Conservation (phyloP, 2,888 invertebrate genomes). For the Periphyllus acericola region DNA sequence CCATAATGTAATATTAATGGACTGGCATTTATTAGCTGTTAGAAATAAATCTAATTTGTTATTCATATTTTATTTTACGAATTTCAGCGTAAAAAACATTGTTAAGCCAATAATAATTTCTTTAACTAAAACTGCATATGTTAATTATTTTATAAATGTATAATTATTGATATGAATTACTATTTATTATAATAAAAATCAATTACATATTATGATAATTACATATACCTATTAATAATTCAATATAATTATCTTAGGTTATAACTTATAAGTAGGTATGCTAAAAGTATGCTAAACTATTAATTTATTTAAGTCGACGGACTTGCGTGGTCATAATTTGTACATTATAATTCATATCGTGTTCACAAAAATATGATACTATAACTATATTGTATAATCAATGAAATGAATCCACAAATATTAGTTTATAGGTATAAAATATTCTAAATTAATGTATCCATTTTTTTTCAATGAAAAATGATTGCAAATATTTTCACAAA, state of each 20-base stretch:
- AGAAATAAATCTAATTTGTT: constrained; percentile 17
- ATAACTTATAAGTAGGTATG: no score
- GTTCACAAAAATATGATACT: neutral
- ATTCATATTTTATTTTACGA: neutral
- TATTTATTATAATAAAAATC: neutral
- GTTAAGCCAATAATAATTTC: neutral
- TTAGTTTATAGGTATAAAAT: neutral
- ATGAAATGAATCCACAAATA: neutral
- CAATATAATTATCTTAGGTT: no score
- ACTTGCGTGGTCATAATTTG: neutral
- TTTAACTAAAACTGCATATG: neutral
- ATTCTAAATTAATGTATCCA: neutral
- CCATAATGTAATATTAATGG: neutral
- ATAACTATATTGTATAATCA: neutral
- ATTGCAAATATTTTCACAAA: constrained; percentile 36
- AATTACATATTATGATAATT: neutral
- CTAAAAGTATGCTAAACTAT: no score
- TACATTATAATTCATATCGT: neutral
- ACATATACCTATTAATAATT: neutral
- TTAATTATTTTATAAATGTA: neutral
- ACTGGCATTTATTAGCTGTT: constrained; percentile 21
- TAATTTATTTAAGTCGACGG: no score
- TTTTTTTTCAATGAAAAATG: constrained; percentile 3
- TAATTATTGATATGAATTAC: neutral
- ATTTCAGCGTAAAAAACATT: neutral